These are phyloP conservation scores for Austrolebias charrua DNA, from an alignment of 2,797 vertebrate genomes.

Conservation along the genomic window DNA sequence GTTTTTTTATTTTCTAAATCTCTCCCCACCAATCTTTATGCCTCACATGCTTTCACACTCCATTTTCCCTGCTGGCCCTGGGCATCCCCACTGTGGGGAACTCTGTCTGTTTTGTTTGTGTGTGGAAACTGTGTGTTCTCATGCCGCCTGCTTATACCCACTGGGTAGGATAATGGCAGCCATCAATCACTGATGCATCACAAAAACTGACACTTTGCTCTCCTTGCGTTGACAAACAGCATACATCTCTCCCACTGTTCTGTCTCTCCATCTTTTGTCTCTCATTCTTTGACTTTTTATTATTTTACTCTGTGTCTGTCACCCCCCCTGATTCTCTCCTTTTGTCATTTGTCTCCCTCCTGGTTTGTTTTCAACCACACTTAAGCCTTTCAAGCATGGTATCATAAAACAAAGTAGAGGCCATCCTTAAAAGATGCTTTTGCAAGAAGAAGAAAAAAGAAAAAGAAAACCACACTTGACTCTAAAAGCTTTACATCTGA, in stretches of 20 bases:
- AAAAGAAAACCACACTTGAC: constrained; percentile 54
- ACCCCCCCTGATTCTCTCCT: constrained; percentile 14
- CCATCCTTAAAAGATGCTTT: constrained; percentile 42
- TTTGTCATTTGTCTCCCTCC: constrained; percentile 23
- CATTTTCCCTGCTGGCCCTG: constrained; percentile 62
- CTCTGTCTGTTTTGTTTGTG: constrained; percentile 56
- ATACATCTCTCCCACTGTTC: constrained; percentile 48
- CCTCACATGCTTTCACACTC: constrained; percentile 60
- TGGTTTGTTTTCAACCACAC: constrained; percentile 20
- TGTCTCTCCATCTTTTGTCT: constrained; percentile 45
- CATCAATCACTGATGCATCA: constrained; percentile 68
- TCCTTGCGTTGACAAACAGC: constrained; percentile 65
- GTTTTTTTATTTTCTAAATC: constrained; percentile 38
- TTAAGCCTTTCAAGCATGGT: constrained; percentile 20
- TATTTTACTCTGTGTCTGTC: constrained; percentile 18
- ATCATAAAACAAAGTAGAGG: constrained; percentile 35
- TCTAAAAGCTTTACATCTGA: constrained; percentile 63
- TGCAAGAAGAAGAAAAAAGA: constrained; percentile 14
- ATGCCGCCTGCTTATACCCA: constrained; percentile 74
- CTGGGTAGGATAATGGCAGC: constrained; percentile 74
- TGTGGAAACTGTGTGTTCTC: constrained; percentile 65
- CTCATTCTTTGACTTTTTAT: constrained; percentile 2
- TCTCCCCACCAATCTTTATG: constrained; percentile 53
- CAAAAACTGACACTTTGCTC: constrained; percentile 66
- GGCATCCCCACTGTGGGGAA: constrained; percentile 63